Base-by-base conservation (phyloP, 92 coral and sea anemone genomes). In the Epizoanthus rinbou region DNA sequence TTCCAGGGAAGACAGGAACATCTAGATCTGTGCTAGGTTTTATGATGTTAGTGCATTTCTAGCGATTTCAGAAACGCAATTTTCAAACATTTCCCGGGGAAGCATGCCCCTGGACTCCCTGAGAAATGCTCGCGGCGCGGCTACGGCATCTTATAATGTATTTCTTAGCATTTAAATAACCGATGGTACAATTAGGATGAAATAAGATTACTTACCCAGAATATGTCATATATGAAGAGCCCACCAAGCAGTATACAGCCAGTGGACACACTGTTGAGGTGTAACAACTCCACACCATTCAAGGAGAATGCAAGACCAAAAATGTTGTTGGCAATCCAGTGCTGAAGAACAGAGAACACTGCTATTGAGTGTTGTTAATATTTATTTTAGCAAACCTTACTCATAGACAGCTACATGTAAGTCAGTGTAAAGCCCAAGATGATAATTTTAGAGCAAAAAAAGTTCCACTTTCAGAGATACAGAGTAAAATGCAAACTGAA, bases 261-360 rank as follows among this genome's bases (percentile, higher is more conserved):
- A 8, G 97, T 97, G 13, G 93, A 57, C 16, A 97, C 98, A 47
- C 96, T 91, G 86, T 97, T 97, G 24, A 97, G 85, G 43, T 97
- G 99, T 23, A 97, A 89, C 21, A 97, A 95, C 63, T 97, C 99
- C 68, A 97, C 99, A n/a, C 99, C 99, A 92, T 97, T 97, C 74
- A 97, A 81, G 69, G 99, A 94, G 85, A 97, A 97, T 21, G 99
- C 99, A 84, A 97, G 90, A 23, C 99, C 99, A 84, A 97, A 91
- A 63, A 97, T 91, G 85, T 97, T 97, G 91, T 97, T 97, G 90
- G 99, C 99, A 87, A 97, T 89, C 99, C 99, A 97, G 79, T 97
- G 99, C 99, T 97, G 78, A 6, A 76, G 47, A n/a, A 5, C n/a
- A 81, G 71, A 28, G 18, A 64, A 23, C 57, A 7, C 25, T 17